phyloP scores from a whole-genome alignment of 2,888 invertebrate genomes.

The Chironomus riparius region DNA sequence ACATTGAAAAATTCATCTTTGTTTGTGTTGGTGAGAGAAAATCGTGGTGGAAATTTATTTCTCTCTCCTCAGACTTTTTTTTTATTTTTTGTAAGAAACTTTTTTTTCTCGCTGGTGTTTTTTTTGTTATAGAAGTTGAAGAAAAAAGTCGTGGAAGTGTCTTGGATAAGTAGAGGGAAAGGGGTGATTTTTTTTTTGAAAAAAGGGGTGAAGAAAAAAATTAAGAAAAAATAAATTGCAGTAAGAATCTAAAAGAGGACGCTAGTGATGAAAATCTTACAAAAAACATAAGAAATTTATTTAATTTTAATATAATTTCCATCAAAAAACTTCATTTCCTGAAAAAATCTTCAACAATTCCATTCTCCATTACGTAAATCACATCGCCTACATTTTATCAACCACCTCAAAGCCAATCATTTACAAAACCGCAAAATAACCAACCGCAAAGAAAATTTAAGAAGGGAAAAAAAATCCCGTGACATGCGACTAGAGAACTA shows the following conservation, averaged over 20 bases:
- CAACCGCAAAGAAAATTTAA: constrained; percentile 23
- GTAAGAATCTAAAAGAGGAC: background rate
- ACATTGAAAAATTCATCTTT: background rate
- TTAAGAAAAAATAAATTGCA: background rate
- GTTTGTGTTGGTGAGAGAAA: constrained; percentile 7
- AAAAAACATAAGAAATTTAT: background rate
- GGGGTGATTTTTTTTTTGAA: background rate
- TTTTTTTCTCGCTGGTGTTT: background rate
- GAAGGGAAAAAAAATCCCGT: background rate
- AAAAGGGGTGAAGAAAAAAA: background rate
- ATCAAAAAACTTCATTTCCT: background rate
- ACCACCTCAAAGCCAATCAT: background rate
- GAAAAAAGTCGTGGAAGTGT: background rate
- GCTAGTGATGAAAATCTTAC: background rate
- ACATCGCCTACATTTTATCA: background rate
- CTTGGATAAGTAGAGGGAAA: background rate
- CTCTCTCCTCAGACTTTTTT: too few species aligned
- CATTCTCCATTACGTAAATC: background rate
- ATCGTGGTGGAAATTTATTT: background rate
- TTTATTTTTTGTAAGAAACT: too few species aligned
- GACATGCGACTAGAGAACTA: too few species aligned
- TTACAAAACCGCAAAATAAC: constrained; percentile 23
- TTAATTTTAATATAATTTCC: background rate
- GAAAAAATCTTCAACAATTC: background rate
- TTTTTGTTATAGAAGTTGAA: background rate